phyloP scores from a whole-genome alignment of 2,113 vertebrate genomes.

The Platysternon megacephalum region DNA sequence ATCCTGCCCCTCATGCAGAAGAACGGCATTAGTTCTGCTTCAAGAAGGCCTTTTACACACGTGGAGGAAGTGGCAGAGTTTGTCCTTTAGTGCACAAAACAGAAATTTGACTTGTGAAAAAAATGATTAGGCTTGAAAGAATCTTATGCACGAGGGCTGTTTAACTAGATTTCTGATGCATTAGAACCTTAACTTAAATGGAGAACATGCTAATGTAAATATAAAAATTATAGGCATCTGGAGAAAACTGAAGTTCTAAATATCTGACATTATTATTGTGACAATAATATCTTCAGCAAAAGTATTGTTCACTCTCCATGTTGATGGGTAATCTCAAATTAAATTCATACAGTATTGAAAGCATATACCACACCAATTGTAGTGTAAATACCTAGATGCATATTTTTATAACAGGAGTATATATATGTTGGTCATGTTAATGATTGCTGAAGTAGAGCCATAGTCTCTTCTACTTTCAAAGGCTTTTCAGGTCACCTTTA shows the following conservation, averaged over 20 bases:
- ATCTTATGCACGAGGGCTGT: not conserved
- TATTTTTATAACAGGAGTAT: not conserved
- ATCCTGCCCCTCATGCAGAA: not conserved
- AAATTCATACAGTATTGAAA: not conserved
- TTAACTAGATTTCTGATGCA: not conserved
- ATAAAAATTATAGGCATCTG: not conserved
- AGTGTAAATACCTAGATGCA: not conserved
- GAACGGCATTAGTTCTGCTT: not conserved
- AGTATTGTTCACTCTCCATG: not conserved
- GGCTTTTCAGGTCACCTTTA: not conserved
- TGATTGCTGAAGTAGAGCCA: not conserved
- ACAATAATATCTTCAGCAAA: not conserved
- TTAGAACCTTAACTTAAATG: not conserved
- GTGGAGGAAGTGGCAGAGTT: not conserved
- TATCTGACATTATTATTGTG: not conserved
- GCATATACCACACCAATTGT: not conserved
- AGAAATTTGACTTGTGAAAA: not conserved
- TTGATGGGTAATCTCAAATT: not conserved
- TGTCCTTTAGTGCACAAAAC: not conserved
- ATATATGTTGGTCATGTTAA: not conserved
- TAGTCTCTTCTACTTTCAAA: not conserved
- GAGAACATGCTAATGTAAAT: not conserved
- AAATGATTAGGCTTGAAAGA: not conserved
- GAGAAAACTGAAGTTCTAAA: not conserved
- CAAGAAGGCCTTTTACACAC: not conserved